A percentile compares a stretch with the other conserved stretches of the same genome.
These are phyloP conservation scores for Haliaeetus leucogaster DNA, from an alignment of 2,113 vertebrate genomes.

Conservation along the genomic window DNA sequence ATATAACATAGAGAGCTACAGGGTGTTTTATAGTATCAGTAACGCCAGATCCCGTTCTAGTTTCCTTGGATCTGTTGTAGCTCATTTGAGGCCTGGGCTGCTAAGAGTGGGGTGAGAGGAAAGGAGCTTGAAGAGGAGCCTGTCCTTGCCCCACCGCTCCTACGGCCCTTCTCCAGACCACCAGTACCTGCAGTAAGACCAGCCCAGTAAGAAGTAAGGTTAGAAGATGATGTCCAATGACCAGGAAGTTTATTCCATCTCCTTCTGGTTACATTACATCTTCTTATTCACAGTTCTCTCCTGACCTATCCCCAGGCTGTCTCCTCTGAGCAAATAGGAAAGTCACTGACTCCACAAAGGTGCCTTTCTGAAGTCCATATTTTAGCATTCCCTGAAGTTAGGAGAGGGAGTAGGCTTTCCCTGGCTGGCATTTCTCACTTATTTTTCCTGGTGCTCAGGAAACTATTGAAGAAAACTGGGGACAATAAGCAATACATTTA, in stretches of 20 bases:
- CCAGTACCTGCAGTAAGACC: not conserved
- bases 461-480: not conserved
- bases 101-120: not conserved
- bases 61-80: not conserved
- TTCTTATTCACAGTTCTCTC: accelerated
- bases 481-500: accelerated
- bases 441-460: not conserved
- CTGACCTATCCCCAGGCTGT: not conserved
- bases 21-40: not conserved
- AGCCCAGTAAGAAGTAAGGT: not conserved
- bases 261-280: not conserved
- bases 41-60: accelerated
- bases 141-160: not conserved
- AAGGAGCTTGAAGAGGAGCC: not conserved
- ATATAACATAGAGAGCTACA: not conserved
- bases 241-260: not conserved
- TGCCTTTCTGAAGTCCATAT: not conserved
- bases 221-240: not conserved
- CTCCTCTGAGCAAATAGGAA: not conserved
- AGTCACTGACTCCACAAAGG: not conserved
- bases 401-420: not conserved
- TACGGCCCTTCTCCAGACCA: not conserved
- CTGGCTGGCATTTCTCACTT: not conserved
- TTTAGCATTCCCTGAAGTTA: not conserved
- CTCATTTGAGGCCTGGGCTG: not conserved